These are phyloP conservation scores for Limnephilus marmoratus DNA, from an alignment of 2,888 invertebrate genomes.

Conservation along the genomic window DNA sequence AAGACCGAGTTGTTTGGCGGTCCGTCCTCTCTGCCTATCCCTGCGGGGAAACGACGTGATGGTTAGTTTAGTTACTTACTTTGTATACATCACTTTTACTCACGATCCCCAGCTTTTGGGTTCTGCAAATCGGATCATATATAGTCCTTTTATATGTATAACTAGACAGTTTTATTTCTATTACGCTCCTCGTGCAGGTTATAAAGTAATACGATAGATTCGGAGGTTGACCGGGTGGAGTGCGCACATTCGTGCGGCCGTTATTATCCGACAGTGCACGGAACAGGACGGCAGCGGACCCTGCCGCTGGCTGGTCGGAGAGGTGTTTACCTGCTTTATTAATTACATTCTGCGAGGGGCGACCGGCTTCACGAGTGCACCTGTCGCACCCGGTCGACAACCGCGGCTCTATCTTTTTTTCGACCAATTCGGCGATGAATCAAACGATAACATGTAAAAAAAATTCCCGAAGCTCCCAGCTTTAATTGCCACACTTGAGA, in stretches of 20 bases:
- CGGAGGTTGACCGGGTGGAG: neutral
- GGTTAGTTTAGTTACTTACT: no score
- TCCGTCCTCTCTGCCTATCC: no score
- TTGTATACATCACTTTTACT: no score
- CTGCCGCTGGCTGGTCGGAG: neutral
- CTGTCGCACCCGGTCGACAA: neutral
- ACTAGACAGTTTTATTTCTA: neutral
- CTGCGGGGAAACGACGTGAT: no score
- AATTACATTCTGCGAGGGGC: neutral
- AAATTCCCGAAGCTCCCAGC: neutral
- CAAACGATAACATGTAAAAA: neutral
- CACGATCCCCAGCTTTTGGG: no score
- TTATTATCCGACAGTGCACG: no score
- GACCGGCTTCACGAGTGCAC: neutral
- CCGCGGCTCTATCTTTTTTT: neutral
- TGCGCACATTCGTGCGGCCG: neutral
- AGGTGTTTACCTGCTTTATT: no score
- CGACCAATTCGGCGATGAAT: constrained; percentile 2
- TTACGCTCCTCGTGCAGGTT: neutral
- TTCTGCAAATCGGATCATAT: no score
- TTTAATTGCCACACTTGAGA: neutral
- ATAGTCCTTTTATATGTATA: no score
- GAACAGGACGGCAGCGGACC: neutral
- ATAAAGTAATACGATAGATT: neutral
- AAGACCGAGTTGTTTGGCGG: no score